Base-by-base conservation (phyloP, 2,888 invertebrate genomes). In the Malacosoma neustria region DNA sequence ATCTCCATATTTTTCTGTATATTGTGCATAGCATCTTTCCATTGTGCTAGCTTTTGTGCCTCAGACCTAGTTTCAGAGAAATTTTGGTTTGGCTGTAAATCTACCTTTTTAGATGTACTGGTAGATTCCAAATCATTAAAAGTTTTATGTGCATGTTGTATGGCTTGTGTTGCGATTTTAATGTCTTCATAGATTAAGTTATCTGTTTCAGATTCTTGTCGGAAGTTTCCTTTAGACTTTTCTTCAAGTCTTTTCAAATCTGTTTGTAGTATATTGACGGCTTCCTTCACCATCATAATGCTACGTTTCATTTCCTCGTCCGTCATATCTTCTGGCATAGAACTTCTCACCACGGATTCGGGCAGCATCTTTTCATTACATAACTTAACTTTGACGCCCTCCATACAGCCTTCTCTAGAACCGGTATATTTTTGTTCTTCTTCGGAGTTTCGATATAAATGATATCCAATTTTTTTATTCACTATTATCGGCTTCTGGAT, bases 201-300 rank as follows among this genome's bases (percentile, higher is more conserved):
- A 39, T 77, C 70, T 6, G 67, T 34, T 33, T 61, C 58, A 7
- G 53, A 39, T 11, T 51, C 38, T 34, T 52, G 42, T 2, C 45
- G 37, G 15, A 32, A 39, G 45, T 58, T 61, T 35, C 40, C 45
- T n/a, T 41, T 43, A 13, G 57, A 48, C 39, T 50, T 61, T 30
- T 57, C 47, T 37, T 79, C 72, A 29, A 68, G 65, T 43, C 58
- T 66, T 36, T 61, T 52, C 22, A 81, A 46, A 41, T 79, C 72
- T 12, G 57, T 61, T 48, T 80, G 73, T 14, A 84, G 50, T 37
- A 63, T 39, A 14, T 33, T 33, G 32, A 39, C 30, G n/a, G 80
- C 81, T 60, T 73, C 72, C 43, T 74, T 79, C n/a, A 80, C 82
- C 57, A 72, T 63, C 39, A 62, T 61, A 36, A 82, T 69, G 40